phyloP scores from a whole-genome alignment of 2,797 vertebrate genomes.

The Scolopax bukidnonensis region DNA sequence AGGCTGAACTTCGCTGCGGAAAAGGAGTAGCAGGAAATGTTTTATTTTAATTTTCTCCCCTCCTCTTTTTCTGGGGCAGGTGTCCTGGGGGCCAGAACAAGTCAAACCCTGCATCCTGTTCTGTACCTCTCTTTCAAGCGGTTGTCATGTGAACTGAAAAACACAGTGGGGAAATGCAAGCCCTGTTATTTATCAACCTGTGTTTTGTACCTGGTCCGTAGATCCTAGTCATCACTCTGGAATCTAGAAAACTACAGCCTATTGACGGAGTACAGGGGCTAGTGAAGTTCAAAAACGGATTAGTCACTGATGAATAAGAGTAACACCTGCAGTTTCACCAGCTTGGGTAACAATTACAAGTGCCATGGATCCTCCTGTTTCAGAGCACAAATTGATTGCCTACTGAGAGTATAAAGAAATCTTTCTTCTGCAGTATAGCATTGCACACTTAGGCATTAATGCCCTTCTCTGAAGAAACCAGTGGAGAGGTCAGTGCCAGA shows the following conservation, averaged over 20 bases:
- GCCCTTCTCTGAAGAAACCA: background rate
- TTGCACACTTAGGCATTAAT: background rate
- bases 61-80: background rate
- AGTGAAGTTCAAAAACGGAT: conserved; percentile 41
- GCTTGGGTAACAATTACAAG: conserved; percentile 14
- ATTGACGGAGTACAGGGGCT: background rate
- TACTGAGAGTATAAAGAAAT: background rate
- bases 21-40: conserved; percentile 53
- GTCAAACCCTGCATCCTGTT: conserved; percentile 32
- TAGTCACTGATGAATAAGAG: conserved; percentile 53
- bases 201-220: conserved; percentile 8
- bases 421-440: background rate
- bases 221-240: conserved; percentile 51
- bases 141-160: conserved; percentile 43
- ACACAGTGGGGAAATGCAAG: background rate
- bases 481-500: background rate
- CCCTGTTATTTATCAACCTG: conserved; percentile 49
- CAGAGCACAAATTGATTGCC: background rate
- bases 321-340: conserved; percentile 34
- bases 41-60: background rate
- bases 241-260: conserved; percentile 19
- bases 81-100: conserved; percentile 11
- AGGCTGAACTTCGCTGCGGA: background rate
- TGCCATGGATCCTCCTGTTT: background rate
- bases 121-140: background rate